Percentiles rank a stretch among this genome's conserved stretches.
Conservation (phyloP, 2,113 vertebrate species). For the Accipiter virgatus region DNA sequence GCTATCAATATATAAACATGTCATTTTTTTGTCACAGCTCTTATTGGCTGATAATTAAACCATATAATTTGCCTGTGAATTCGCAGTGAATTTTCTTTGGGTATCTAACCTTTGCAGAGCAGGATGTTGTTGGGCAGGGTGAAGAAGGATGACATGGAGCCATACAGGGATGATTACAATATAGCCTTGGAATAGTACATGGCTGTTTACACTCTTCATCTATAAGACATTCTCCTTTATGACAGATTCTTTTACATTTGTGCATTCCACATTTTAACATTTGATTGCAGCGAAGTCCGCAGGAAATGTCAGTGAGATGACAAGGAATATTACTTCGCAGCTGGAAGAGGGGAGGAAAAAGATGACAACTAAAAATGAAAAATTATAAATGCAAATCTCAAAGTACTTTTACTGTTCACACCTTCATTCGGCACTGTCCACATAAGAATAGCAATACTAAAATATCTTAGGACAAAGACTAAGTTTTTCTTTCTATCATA, state of each 20-base stretch:
- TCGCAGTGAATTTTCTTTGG: neutral
- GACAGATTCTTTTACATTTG: slow-evolving; percentile 91
- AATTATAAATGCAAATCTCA: neutral
- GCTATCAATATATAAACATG: neutral
- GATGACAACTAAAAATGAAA: neutral
- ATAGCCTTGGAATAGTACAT: slow-evolving; percentile 79
- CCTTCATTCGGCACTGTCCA: neutral
- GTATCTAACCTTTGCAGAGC: slow-evolving; percentile 84
- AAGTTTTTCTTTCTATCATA: neutral
- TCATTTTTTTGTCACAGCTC: neutral
- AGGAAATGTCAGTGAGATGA: slow-evolving; percentile 96
- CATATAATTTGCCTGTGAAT: neutral
- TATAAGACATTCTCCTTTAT: slow-evolving; percentile 87
- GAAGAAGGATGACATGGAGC: slow-evolving; percentile 86
- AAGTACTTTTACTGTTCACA: neutral
- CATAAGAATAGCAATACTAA: neutral
- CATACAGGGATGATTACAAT: slow-evolving; percentile 91
- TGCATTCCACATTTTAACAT: slow-evolving; percentile 87
- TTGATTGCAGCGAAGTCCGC: slow-evolving; percentile 88
- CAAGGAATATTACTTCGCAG: slow-evolving; percentile 96
- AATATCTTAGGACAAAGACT: neutral
- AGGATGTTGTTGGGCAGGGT: slow-evolving; percentile 83
- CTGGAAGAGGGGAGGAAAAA: slow-evolving; percentile 64
- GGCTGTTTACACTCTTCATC: slow-evolving; percentile 89
- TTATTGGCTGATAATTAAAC: neutral